phyloP scores from a whole-genome alignment of 2,888 invertebrate species.

The Oscheius myriophilus region DNA sequence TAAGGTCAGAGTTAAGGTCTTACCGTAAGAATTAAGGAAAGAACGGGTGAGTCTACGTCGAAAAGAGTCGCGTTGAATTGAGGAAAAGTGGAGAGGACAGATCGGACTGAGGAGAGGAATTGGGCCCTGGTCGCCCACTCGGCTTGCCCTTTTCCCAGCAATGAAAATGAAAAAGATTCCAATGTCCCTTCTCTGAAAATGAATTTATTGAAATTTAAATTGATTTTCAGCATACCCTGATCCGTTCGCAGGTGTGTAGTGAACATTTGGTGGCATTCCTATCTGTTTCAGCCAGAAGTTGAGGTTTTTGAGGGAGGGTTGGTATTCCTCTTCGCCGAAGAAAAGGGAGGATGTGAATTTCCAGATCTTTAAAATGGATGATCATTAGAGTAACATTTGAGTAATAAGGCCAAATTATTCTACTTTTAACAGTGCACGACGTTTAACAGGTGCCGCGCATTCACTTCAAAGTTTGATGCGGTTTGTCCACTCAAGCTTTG shows the following conservation, averaged over 20 bases:
- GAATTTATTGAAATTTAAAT: not conserved
- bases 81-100: constrained; percentile 40
- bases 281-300: constrained; percentile 57
- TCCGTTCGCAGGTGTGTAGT: constrained; percentile 29
- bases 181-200: constrained; percentile 15
- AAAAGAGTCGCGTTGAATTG: constrained; percentile 66
- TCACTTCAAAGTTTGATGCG: no score
- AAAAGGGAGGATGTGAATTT: constrained; percentile 12
- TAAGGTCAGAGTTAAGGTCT: constrained; percentile 11
- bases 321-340: constrained; percentile 38
- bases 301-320: constrained; percentile 55
- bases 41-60: constrained; percentile 66
- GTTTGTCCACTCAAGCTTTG: no score
- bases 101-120: constrained; percentile 43
- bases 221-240: constrained; percentile 1
- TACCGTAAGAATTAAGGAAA: constrained; percentile 62
- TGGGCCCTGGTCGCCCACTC: constrained; percentile 67
- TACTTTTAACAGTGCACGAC: no score
- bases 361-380: constrained; percentile 1
- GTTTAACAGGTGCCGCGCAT: no score
- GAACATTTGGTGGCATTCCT: constrained; percentile 62
- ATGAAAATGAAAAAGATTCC: constrained; percentile 42
- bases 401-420: no score
- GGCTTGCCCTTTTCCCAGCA: constrained; percentile 64
- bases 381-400: no score